These are phyloP conservation scores for Argyrosomus regius DNA, from an alignment of 2,797 vertebrate genomes.

Conservation along the genomic window DNA sequence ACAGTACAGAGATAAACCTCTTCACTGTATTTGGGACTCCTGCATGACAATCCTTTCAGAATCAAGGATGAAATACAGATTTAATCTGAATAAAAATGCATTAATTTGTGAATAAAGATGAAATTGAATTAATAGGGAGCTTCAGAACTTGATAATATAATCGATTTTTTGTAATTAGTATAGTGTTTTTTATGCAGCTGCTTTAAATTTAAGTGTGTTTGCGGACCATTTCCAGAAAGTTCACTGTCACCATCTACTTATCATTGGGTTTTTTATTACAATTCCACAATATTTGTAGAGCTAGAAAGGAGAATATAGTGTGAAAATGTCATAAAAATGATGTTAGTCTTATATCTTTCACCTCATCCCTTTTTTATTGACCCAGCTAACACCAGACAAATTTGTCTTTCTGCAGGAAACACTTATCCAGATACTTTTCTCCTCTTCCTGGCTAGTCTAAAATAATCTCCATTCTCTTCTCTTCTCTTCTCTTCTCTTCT, in stretches of 20 bases:
- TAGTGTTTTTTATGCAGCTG: not conserved
- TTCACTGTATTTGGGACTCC: not conserved
- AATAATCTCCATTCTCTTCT: slow-evolving; percentile 21
- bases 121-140: not conserved
- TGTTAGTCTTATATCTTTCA: not conserved
- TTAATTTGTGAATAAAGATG: not conserved
- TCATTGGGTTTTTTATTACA: not conserved
- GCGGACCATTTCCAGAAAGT: not conserved
- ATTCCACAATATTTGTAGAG: not conserved
- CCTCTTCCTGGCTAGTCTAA: not conserved
- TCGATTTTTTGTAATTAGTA: slow-evolving; percentile 10
- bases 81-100: not conserved
- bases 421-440: not conserved
- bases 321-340: not conserved
- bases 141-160: not conserved
- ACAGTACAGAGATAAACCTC: not conserved
- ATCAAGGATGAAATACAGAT: not conserved
- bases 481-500: not conserved
- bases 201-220: not conserved
- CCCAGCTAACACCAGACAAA: not conserved
- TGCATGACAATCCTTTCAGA: not conserved
- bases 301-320: not conserved
- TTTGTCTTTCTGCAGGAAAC: not conserved
- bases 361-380: not conserved
- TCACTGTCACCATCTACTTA: not conserved